A percentile compares a stretch with the other conserved stretches of the same genome.
Evolutionary conservation across 2,113 vertebrate species (phyloP).

Genomic region (Australoheros scitulus): DNA sequence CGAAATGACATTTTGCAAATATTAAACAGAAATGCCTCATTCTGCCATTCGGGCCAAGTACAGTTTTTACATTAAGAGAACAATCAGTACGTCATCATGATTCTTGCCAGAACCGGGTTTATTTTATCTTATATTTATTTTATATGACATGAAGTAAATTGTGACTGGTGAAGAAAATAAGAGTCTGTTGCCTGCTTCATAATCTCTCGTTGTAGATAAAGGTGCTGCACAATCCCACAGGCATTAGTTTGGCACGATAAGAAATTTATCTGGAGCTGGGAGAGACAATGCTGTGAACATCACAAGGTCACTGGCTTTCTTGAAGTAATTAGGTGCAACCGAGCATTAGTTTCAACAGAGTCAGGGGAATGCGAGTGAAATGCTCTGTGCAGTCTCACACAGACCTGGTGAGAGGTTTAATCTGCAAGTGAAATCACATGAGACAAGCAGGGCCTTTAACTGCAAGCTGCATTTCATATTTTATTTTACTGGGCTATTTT

Average conservation of each 20-base stretch:
- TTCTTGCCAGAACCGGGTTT: no score
- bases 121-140: background rate
- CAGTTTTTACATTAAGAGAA: background rate
- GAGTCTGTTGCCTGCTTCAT: background rate
- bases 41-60: background rate
- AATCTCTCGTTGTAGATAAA: background rate
- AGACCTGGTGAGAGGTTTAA: background rate
- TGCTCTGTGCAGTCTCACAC: background rate
- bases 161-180: background rate
- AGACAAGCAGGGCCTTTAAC: background rate
- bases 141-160: background rate
- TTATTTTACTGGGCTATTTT: background rate
- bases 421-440: slow-evolving; percentile 1
- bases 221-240: background rate
- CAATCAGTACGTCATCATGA: no score
- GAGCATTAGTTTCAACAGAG: background rate
- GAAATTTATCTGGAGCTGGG: background rate
- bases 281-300: background rate
- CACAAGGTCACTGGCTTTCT: background rate
- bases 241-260: background rate
- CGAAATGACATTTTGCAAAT: background rate
- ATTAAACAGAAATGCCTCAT: background rate
- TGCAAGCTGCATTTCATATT: background rate
- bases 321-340: background rate
- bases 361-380: background rate